A percentile compares a stretch with the other conserved stretches of the same genome.
Evolutionary conservation across 2,797 vertebrate species (phyloP).

Genomic region (Anolis apletophallus): DNA sequence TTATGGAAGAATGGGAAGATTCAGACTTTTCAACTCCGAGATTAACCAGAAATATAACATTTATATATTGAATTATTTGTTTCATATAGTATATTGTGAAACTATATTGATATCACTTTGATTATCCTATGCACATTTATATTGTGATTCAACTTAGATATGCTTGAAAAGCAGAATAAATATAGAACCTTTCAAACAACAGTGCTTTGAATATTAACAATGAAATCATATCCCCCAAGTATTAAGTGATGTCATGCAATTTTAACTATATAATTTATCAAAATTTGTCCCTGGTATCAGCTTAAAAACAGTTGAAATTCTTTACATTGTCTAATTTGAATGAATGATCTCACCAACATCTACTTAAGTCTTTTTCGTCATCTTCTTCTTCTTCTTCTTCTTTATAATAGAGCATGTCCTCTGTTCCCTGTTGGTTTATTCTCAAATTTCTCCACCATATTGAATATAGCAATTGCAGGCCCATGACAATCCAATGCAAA

Average conservation of each 20-base stretch:
- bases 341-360: background rate
- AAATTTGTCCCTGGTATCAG: background rate
- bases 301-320: background rate
- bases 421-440: background rate
- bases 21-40: too few relatives aligned
- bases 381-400: background rate
- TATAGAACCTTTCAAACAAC: background rate
- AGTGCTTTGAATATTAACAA: background rate
- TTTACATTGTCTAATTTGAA: background rate
- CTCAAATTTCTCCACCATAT: background rate
- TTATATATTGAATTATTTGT: too few relatives aligned
- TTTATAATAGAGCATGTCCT: background rate
- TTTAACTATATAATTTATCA: background rate
- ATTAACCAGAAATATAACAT: too few relatives aligned
- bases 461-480: background rate
- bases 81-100: too few relatives aligned
- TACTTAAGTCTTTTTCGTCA: background rate
- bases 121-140: background rate
- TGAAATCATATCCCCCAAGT: background rate
- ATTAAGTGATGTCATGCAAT: too few relatives aligned
- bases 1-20: too few relatives aligned
- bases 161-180: background rate
- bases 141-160: background rate
- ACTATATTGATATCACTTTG: too few relatives aligned
- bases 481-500: background rate